phyloP scores from a whole-genome alignment of 2,113 vertebrate genomes.

The Festucalex cinctus region DNA sequence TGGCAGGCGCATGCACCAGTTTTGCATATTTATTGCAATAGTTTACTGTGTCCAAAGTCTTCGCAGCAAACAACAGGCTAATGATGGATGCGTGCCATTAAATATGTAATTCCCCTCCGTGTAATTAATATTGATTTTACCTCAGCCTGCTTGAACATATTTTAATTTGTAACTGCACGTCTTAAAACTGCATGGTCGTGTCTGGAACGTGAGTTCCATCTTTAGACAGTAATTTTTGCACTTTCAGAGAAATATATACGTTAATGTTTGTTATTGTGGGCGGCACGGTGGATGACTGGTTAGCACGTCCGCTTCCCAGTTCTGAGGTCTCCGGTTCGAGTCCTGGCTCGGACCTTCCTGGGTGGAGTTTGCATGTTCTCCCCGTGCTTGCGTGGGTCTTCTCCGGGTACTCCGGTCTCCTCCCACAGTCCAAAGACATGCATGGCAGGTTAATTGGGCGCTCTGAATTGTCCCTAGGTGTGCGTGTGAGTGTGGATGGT shows the following conservation, averaged over 20 bases:
- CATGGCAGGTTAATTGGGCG: too few species aligned
- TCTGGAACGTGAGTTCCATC: background rate
- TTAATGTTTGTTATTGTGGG: background rate
- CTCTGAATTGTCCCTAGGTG: too few species aligned
- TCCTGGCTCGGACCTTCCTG: too few species aligned
- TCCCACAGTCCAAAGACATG: too few species aligned
- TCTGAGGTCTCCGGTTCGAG: too few species aligned
- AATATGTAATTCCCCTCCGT: constrained; percentile 30
- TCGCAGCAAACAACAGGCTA: constrained; percentile 36
- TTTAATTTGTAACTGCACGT: constrained; percentile 29
- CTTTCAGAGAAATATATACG: background rate
- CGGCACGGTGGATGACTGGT: too few species aligned
- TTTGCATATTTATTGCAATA: constrained; percentile 55
- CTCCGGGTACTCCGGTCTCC: too few species aligned
- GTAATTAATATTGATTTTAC: constrained; percentile 51
- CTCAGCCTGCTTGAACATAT: constrained; percentile 32
- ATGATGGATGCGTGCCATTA: constrained; percentile 47
- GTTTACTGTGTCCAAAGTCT: constrained; percentile 26
- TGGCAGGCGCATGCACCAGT: constrained; percentile 30
- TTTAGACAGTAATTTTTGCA: background rate
- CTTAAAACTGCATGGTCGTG: constrained; percentile 10
- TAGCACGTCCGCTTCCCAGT: too few species aligned
- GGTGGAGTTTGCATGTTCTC: too few species aligned
- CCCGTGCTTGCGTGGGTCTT: too few species aligned
- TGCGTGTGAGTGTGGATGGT: too few species aligned